Evolutionary conservation across 1,140 invertebrate genomes (phyloP), one percentile per base, ranked within the genome.

Genomic region (Drosophila aff.): DNA sequence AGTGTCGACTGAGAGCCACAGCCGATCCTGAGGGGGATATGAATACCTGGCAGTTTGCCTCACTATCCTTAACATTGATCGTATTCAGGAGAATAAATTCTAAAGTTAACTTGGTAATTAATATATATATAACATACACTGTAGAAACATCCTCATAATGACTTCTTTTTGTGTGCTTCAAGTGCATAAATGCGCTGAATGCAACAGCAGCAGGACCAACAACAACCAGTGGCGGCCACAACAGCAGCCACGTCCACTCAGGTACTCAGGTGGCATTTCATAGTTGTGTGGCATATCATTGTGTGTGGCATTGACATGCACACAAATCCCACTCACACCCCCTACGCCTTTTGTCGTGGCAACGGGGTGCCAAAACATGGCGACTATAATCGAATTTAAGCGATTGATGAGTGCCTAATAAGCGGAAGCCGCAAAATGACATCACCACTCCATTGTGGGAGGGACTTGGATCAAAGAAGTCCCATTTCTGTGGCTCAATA

Each of bases 241-340:
- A 16, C 38, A 40, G 9, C n/a, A 64, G 41, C 69, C 60, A 43
- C 38, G 52, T 44, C 71, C 67, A 38, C 23, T 43, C 69, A 60
- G 69, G 67, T 73, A 38, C 23, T 43, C 69, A 60, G 69, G 67
- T 73, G 69, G 67, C 69, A 72, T 72, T 52, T 73, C 53, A 72
- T 61, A 36, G 38, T 5, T 0, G 38, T 38, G 38, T 23, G 26
- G 26, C 26, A 6, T 6, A 26, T 26, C 28, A 72, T 72, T 73
- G 69, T 73, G 69, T 60, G 69, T 60, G 69, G 44, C 69, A 73
- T 50, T 72, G 69, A 36, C 28, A 36, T n/a, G 59, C 31, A 43
- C 44, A 43, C 41, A 66, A 13, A 43, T 28, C 18, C 33, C 18
- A 4, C 1, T 2, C 21, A 3, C 4, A 1, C 10, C 1, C 10